Evolutionary conservation across 2,888 invertebrate genomes (phyloP).

Genomic region (Machimus rusticus): DNA sequence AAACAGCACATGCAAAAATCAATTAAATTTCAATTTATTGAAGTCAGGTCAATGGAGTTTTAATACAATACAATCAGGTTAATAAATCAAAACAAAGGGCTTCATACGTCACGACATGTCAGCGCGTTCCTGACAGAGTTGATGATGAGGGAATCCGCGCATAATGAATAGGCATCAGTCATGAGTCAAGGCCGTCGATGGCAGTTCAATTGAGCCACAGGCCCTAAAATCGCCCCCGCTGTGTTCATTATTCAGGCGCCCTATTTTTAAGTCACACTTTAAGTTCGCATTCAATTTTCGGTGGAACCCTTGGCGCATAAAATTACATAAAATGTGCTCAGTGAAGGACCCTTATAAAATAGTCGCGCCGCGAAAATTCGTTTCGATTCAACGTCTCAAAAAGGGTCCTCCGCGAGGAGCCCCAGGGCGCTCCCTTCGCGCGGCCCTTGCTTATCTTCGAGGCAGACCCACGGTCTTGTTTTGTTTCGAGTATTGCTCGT

Average conservation of each 20-base stretch:
- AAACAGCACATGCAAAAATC: not conserved
- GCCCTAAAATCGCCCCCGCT: not conserved
- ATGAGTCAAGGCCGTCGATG: not conserved
- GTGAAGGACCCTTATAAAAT: not conserved
- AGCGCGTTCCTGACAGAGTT: not conserved
- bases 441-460: not conserved
- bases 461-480: not conserved
- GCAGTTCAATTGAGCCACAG: not conserved
- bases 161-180: slow-evolving; percentile 18
- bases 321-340: too few relatives aligned
- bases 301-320: not conserved
- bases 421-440: not conserved
- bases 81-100: slow-evolving; percentile 28
- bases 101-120: not conserved
- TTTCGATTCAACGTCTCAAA: slow-evolving; percentile 13
- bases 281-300: not conserved
- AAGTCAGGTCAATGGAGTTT: not conserved
- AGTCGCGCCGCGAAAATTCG: not conserved
- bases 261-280: not conserved
- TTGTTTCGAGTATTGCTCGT: slow-evolving; percentile 3
- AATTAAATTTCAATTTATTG: not conserved
- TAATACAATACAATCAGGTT: not conserved
- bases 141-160: not conserved
- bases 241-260: not conserved
- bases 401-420: not conserved